Evolutionary conservation across 92 coral and sea anemone genomes (phyloP).

Genomic region (Palythoa caribaeorum): DNA sequence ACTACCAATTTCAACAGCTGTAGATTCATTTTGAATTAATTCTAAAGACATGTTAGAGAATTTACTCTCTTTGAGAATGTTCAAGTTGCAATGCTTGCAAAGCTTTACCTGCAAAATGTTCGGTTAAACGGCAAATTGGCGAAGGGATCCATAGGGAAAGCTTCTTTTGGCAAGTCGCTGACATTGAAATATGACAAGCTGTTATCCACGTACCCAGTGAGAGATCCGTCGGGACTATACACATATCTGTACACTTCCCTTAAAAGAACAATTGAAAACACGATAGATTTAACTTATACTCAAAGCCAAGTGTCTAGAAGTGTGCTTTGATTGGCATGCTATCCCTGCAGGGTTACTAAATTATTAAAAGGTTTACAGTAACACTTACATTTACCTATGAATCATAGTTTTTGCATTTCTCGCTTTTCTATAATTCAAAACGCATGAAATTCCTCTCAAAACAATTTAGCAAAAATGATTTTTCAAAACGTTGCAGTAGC

Average conservation of each 20-base stretch:
- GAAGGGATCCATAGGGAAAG: constrained; percentile 68
- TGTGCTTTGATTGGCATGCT: neutral
- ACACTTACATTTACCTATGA: neutral
- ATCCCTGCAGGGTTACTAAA: neutral
- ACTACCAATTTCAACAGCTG: no score
- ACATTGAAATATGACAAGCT: constrained; percentile 87
- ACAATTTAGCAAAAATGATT: no score
- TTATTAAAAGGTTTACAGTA: no score
- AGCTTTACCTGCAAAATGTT: constrained; percentile 72
- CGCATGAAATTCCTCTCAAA: no score
- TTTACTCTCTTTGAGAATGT: no score
- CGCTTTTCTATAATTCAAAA: neutral
- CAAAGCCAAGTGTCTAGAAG: neutral
- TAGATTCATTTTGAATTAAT: no score
- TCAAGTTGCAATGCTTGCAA: neutral
- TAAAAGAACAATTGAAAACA: neutral
- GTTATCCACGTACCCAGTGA: constrained; percentile 88
- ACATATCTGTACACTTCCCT: constrained; percentile 83
- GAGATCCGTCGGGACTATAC: constrained; percentile 81
- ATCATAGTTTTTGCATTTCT: neutral
- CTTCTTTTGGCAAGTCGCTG: constrained; percentile 63
- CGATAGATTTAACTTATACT: neutral
- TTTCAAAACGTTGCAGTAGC: no score
- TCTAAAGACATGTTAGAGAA: no score
- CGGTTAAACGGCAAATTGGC: constrained; percentile 71